Evolutionary conservation across 2,888 invertebrate genomes (phyloP).

Genomic region (Metalampra italica): DNA sequence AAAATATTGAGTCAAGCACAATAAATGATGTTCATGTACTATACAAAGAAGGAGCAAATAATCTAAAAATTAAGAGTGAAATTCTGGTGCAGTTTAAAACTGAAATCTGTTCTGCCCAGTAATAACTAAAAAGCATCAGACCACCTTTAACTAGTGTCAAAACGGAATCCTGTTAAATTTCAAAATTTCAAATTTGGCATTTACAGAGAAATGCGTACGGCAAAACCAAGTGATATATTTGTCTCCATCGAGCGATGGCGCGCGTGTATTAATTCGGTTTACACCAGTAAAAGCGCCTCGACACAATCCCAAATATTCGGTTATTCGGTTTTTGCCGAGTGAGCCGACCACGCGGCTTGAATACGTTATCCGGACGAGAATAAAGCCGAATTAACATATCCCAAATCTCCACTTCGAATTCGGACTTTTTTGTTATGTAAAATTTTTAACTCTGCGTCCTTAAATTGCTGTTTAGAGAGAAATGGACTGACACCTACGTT

Average conservation of each 20-base stretch:
- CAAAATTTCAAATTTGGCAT: conserved; percentile 6
- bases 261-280: conserved; percentile 54
- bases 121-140: not conserved
- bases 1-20: too few relatives aligned
- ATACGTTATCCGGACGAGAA: conserved; percentile 54
- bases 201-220: conserved; percentile 12
- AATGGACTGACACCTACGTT: conserved; percentile 65
- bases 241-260: conserved; percentile 13
- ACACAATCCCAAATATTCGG: conserved; percentile 61
- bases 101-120: not conserved
- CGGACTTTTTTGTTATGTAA: conserved; percentile 56
- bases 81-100: too few relatives aligned
- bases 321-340: conserved; percentile 57
- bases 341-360: conserved; percentile 43
- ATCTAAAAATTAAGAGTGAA: too few relatives aligned
- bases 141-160: conserved; percentile 2
- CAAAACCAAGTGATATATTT: conserved; percentile 40
- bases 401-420: conserved; percentile 48
- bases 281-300: conserved; percentile 56
- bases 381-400: conserved; percentile 64
- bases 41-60: too few relatives aligned
- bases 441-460: conserved; percentile 53
- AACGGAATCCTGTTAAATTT: conserved; percentile 7
- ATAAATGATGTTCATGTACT: too few relatives aligned
- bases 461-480: conserved; percentile 50